Conservation (phyloP, 2,113 vertebrate genomes). For the Alexandromys fortis region DNA sequence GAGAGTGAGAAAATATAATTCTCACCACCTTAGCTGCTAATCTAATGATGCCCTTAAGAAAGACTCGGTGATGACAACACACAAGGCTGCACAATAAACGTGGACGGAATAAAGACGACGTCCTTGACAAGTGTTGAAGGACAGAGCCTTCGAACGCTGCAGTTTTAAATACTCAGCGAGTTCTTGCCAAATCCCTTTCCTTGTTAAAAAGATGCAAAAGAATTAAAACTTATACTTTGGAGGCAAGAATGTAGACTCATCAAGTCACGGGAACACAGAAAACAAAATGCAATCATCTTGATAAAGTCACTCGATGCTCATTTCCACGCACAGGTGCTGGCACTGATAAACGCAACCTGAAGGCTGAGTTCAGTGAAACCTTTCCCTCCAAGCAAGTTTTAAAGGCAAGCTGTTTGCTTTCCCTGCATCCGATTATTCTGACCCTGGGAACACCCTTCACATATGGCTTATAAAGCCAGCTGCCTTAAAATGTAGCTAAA, state of each 20-base stretch:
- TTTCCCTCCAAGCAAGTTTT: conserved; percentile 62
- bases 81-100: neutral
- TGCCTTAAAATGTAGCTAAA: conserved; percentile 57
- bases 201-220: conserved; percentile 50
- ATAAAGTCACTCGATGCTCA: conserved; percentile 64
- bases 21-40: neutral
- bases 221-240: conserved; percentile 27
- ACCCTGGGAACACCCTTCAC: conserved; percentile 57
- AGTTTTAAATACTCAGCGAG: conserved; percentile 51
- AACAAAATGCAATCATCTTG: conserved; percentile 57
- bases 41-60: neutral
- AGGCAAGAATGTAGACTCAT: conserved; percentile 6
- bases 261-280: conserved; percentile 63
- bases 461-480: conserved; percentile 62
- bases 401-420: conserved; percentile 66
- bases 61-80: neutral
- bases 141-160: neutral
- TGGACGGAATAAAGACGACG: conserved; percentile 6
- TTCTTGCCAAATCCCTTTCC: conserved; percentile 53
- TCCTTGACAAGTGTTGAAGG: conserved; percentile 29
- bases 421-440: conserved; percentile 63
- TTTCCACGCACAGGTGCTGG: conserved; percentile 70
- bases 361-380: conserved; percentile 67
- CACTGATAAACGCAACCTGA: conserved; percentile 72
- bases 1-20: conserved; percentile 14